phyloP scores from a whole-genome alignment of 2,888 invertebrate species.

The Lasioglossum malachurum region DNA sequence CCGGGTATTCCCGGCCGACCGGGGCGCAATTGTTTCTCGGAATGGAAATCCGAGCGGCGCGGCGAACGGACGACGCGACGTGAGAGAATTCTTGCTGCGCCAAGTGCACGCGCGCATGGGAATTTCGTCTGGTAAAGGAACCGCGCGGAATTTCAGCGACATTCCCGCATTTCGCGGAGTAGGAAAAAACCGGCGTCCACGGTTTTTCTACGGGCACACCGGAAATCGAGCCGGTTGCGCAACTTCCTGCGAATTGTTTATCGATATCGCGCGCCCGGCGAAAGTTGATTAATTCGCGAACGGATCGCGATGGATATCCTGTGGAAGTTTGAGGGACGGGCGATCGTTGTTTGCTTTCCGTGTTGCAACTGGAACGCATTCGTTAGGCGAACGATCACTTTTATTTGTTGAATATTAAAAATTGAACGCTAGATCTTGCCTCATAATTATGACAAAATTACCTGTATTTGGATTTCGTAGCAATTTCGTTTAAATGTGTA shows the following conservation, averaged over 20 bases:
- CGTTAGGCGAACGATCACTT: background rate
- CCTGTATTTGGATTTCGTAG: no score
- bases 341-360: background rate
- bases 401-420: no score
- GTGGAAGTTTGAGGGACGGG: slow-evolving; percentile 6
- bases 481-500: no score
- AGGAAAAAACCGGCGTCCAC: background rate
- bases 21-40: slow-evolving; percentile 78
- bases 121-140: slow-evolving; percentile 60
- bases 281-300: slow-evolving; percentile 37
- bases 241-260: slow-evolving; percentile 22
- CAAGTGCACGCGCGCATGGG: slow-evolving; percentile 55
- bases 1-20: slow-evolving; percentile 64
- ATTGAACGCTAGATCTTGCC: no score
- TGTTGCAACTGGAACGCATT: background rate
- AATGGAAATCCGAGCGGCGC: slow-evolving; percentile 74
- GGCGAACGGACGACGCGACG: slow-evolving; percentile 57
- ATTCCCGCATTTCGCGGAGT: background rate
- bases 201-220: background rate
- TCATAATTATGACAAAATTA: no score
- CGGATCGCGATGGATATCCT: background rate
- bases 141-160: slow-evolving; percentile 35
- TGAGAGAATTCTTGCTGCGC: slow-evolving; percentile 76
- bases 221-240: slow-evolving; percentile 28
- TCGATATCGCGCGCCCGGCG: slow-evolving; percentile 13